Conservation (phyloP, 2,113 vertebrate species). For the Neolamprologus ventralis region DNA sequence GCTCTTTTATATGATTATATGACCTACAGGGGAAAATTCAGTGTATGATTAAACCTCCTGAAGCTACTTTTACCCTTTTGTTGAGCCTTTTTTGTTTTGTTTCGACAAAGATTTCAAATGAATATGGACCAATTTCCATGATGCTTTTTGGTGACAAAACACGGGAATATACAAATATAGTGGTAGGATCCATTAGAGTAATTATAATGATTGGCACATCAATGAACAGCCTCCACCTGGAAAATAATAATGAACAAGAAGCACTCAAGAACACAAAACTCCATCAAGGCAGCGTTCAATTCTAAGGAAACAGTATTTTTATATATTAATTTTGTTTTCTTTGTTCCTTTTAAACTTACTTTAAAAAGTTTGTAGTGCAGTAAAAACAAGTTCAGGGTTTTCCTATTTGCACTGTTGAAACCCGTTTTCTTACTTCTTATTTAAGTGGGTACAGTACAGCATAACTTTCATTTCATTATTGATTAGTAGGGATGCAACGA, state of each 20-base stretch:
- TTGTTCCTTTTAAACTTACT: background rate
- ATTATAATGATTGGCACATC: rapidly evolving
- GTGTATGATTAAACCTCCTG: background rate
- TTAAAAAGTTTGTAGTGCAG: background rate
- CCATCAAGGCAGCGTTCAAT: background rate
- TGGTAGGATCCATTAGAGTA: background rate
- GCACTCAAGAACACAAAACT: background rate
- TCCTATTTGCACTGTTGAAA: background rate
- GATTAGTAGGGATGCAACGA: background rate
- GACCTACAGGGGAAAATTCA: rapidly evolving
- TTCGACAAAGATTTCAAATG: background rate
- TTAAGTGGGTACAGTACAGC: rapidly evolving
- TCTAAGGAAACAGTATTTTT: background rate
- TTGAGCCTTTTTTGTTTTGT: background rate
- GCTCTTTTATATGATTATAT: background rate
- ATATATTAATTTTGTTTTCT: background rate
- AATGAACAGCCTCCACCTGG: background rate
- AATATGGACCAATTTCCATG: background rate
- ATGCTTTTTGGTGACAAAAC: background rate
- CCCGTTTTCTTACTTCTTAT: background rate
- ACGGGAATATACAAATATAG: background rate
- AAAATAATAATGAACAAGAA: background rate
- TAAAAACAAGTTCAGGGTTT: background rate
- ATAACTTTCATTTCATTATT: background rate
- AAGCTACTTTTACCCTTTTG: background rate